Evolutionary conservation across 2,888 invertebrate species (phyloP).

Genomic region (Therioaphis trifolii): DNA sequence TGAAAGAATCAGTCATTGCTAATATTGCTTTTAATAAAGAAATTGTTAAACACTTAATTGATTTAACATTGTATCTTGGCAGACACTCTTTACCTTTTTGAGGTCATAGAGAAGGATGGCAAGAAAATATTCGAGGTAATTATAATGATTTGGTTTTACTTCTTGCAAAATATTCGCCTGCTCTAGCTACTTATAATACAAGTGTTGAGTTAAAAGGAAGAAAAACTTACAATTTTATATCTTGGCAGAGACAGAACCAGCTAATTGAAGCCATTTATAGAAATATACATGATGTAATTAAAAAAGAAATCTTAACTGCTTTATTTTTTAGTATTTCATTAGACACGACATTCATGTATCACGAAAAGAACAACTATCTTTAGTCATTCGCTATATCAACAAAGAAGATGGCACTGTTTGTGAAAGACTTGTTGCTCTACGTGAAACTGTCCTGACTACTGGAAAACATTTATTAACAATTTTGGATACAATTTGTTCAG

Average conservation of each 20-base stretch:
- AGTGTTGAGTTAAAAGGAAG: background rate
- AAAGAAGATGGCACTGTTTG: background rate
- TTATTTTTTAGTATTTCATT: background rate
- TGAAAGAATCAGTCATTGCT: background rate
- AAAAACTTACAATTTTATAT: background rate
- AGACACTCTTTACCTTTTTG: slow-evolving; percentile 7
- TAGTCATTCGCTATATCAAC: background rate
- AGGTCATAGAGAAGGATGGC: slow-evolving; percentile 12
- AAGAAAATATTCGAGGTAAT: background rate
- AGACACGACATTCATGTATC: background rate
- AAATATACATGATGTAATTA: background rate
- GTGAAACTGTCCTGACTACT: slow-evolving; percentile 4
- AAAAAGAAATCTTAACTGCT: background rate
- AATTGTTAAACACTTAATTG: slow-evolving; percentile 20
- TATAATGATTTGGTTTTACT: slow-evolving; percentile 30
- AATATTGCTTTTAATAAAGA: slow-evolving; percentile 10
- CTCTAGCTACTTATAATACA: background rate
- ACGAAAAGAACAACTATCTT: background rate
- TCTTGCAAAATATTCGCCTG: slow-evolving; percentile 5
- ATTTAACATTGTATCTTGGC: slow-evolving; percentile 12
- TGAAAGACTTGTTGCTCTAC: background rate
- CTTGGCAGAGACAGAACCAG: slow-evolving; percentile 3
- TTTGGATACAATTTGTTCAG: slow-evolving; percentile 2
- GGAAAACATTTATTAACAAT: slow-evolving; percentile 3
- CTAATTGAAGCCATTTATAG: background rate